Conservation (phyloP, 2,888 invertebrate species). For the Lydus trimaculatus region DNA sequence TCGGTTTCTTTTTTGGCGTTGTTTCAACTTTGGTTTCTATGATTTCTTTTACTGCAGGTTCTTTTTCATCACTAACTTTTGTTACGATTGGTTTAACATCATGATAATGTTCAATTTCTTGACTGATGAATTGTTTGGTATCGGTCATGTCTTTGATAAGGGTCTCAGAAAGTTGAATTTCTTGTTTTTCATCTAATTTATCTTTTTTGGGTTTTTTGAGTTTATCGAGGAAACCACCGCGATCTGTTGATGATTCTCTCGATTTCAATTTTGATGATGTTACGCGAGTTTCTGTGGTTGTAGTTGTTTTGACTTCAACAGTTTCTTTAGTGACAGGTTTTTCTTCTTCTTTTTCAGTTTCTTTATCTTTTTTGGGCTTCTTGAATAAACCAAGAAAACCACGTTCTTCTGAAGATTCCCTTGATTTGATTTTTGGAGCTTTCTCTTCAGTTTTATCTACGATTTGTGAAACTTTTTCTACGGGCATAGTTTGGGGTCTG, state of each 20-base stretch:
- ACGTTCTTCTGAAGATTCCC: constrained; percentile 19
- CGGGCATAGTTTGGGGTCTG: constrained; percentile 20
- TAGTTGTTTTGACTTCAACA: constrained; percentile 19
- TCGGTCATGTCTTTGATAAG: constrained; percentile 32
- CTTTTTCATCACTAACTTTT: constrained; percentile 26
- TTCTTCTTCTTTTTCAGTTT: constrained; percentile 13
- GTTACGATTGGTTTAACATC: constrained; percentile 33
- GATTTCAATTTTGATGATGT: constrained; percentile 11
- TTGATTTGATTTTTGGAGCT: constrained; percentile 9
- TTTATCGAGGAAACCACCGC: constrained; percentile 21
- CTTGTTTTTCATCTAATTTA: constrained; percentile 10
- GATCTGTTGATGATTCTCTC: constrained; percentile 24
- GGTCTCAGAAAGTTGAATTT: constrained; percentile 18
- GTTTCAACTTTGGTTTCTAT: constrained; percentile 5
- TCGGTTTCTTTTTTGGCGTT: constrained; percentile 8
- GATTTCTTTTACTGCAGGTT: constrained; percentile 17
- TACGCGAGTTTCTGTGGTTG: constrained; percentile 13
- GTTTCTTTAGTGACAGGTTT: constrained; percentile 31
- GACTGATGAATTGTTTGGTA: constrained; percentile 33
- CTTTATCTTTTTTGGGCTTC: constrained; percentile 41
- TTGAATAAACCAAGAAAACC: constrained; percentile 40
- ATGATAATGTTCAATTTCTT: constrained; percentile 38
- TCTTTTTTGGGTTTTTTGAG: constrained; percentile 28
- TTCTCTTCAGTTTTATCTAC: constrained; percentile 4
- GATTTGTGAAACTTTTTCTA: not conserved